Evolutionary conservation across 1,140 invertebrate species (phyloP).

Genomic region (Physella acuta): DNA sequence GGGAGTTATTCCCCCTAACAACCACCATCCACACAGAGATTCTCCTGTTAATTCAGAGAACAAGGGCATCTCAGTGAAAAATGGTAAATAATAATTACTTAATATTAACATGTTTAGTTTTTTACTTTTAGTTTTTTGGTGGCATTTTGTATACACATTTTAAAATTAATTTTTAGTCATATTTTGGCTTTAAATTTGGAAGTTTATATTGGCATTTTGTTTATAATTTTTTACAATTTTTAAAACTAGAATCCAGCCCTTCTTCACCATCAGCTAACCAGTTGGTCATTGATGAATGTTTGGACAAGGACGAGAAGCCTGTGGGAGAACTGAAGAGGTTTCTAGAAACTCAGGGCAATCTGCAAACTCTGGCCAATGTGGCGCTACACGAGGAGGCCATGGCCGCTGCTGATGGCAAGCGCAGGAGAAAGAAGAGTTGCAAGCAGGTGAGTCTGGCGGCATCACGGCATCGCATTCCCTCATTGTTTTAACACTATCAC

Average conservation of each 20-base stretch:
- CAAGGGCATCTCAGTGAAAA: not conserved
- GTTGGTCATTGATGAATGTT: slow-evolving; percentile 38
- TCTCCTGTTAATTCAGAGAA: slow-evolving; percentile 5
- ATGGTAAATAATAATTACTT: too few species aligned
- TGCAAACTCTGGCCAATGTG: slow-evolving; percentile 47
- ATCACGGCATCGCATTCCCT: slow-evolving; percentile 13
- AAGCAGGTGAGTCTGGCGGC: slow-evolving; percentile 9
- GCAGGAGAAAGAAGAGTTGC: slow-evolving; percentile 18
- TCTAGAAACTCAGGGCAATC: slow-evolving; percentile 33
- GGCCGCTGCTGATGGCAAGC: slow-evolving; percentile 27
- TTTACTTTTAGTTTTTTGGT: too few species aligned
- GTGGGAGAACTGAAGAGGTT: slow-evolving; percentile 20
- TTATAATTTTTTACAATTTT: too few species aligned
- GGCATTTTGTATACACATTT: too few species aligned
- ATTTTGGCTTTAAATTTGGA: too few species aligned
- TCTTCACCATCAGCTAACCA: not conserved
- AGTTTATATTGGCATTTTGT: too few species aligned
- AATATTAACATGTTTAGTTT: too few species aligned
- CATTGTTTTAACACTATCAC: too few species aligned
- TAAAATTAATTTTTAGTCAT: too few species aligned
- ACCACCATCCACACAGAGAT: slow-evolving; percentile 25
- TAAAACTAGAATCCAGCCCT: not conserved
- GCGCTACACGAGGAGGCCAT: slow-evolving; percentile 38
- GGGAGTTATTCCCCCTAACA: slow-evolving; percentile 22
- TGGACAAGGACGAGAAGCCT: slow-evolving; percentile 12